Base-by-base conservation (phyloP, 2,113 vertebrate genomes). In the Talpa occidentalis region DNA sequence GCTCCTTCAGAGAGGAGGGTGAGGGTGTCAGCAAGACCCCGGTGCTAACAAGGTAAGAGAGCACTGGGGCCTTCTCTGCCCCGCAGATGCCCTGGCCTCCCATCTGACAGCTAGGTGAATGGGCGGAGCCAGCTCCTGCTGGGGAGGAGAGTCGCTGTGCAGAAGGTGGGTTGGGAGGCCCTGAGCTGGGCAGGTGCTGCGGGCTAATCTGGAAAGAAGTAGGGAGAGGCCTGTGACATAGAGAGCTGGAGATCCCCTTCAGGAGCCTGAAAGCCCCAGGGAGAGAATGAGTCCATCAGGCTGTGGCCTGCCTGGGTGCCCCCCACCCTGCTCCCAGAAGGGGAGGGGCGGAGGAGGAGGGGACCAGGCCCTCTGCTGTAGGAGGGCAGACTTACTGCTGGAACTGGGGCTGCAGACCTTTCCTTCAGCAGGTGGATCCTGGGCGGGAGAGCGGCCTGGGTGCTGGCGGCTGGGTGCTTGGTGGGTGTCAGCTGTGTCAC, bases 21-120 rank as follows among this genome's bases (percentile, higher is more conserved):
- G 44, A 81, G 66, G 35, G 40, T 96, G 49, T 19, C 78, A 54
- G 42, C 62, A 66, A 86, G 95, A 90, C 32, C 86, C 90, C 96
- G 40, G 9, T 93, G 95, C 85, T 87, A 91, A 97, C 80, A 97
- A 96, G 98, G 98, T 98, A 98, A 98, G 60, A 60, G 26, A 28
- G 26, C 0, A 1, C 24, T 5, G 0, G 10, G 35, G 22, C 0
- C 16, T 40, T 72, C 10, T 59, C 44, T 42, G 30, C 56, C 62
- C 30, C 26, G 76, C 22, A 16, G 32, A 7, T 30, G 30, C 22
- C 83, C 0, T 1, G 80, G 24, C 26, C 62, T 70, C 11, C 19
- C 0, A 62, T 69, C 44, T 79, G 84, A 15, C 44, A 22, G 30
- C 35, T 42, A 28, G 35, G 9, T 76, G 54, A 44, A n/a, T 8